Conservation (phyloP, 2,113 vertebrate genomes). For the Nycticebus coucang region DNA sequence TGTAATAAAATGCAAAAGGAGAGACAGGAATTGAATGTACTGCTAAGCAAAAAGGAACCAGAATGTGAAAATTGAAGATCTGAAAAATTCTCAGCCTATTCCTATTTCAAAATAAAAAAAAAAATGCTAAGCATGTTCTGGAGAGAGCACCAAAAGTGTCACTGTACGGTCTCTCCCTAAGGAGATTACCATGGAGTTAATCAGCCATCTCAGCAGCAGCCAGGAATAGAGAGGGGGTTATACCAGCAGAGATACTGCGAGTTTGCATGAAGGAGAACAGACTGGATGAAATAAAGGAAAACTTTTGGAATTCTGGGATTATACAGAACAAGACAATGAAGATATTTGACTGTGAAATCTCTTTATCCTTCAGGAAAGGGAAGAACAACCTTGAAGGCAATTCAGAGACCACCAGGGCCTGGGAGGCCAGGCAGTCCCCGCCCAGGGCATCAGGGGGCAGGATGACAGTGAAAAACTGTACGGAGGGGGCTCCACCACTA, state of each 20-base stretch:
- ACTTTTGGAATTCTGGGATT: neutral
- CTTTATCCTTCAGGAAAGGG: neutral
- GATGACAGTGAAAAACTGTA: neutral
- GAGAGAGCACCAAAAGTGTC: neutral
- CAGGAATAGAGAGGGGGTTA: neutral
- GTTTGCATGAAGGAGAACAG: neutral
- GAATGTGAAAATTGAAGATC: neutral
- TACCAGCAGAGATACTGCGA: neutral
- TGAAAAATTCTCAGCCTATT: neutral
- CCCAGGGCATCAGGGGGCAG: neutral
- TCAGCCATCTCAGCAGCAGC: neutral
- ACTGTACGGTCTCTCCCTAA: neutral
- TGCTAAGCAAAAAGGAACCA: neutral
- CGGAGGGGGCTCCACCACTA: neutral
- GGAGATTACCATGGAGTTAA: neutral
- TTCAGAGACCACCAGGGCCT: neutral
- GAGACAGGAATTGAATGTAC: neutral
- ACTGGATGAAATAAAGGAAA: neutral
- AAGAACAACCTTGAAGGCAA: neutral
- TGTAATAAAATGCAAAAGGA: neutral
- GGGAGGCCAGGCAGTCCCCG: neutral
- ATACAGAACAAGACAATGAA: neutral
- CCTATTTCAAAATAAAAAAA: neutral
- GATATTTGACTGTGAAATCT: neutral
- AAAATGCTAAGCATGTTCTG: neutral